Base-by-base conservation (phyloP, 2,113 vertebrate genomes). In the Panthera leo region DNA sequence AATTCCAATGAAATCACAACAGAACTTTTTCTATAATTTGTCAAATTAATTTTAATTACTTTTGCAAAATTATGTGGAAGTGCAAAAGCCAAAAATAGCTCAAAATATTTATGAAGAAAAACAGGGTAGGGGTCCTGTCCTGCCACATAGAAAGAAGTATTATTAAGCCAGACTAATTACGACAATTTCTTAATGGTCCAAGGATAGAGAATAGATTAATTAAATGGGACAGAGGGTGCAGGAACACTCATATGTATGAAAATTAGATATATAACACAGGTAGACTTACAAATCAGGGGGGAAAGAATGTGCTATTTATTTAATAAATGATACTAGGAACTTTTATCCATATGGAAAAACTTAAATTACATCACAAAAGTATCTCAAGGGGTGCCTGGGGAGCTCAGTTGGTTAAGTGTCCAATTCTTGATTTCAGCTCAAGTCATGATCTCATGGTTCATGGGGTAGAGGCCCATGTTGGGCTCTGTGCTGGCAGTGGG, bases 21-120 rank as follows among this genome's bases (percentile, higher is more conserved):
- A 94, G 29, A 55, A 7, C 29, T 87, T 87, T 94, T 94, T 42
- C 48, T 70, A 65, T 29, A 42, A 42, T 67, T 86, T 48, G 31
- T 94, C n/a, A 80, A 31, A 36, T 92, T 91, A 79, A 73, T 85
- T 92, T 92, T 19, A 63, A 34, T 85, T 94, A 82, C 21, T 79
- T 79, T 7, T 71, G 16, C 48, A 94, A 89, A 63, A 31, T 36
- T 73, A 63, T 63, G 16, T 89, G 51, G 39, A 63, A 73, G 8
- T 61, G 25, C 18, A 73, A 61, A 45, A 87, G 16, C 19, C 39
- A 39, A 82, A 89, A 51, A 61, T 63, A 88, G 31, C 39, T 42
- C 31, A 70, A 80, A 80, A 80, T 51, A 48, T 45, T 51, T 21
- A 14, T 42, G 85, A 88, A 82, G 51, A 70, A 80, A 93, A 71